Percentiles rank a stretch among this genome's conserved stretches.
Evolutionary conservation across 2,888 invertebrate species (phyloP).

Genomic region (Thera obeliscata): DNA sequence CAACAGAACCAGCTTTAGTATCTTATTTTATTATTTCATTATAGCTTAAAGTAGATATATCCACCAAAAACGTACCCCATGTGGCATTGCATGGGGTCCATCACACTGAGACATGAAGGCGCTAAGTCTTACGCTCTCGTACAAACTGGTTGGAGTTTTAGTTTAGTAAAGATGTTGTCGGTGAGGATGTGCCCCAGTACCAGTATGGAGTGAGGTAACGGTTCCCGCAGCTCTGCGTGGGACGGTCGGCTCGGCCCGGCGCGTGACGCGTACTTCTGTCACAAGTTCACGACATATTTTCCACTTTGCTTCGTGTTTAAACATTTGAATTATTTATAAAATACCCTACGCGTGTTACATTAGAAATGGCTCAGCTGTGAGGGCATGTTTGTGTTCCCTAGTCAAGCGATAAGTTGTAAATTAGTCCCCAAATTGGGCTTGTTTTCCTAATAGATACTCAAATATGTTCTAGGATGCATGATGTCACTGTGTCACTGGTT

Average conservation of each 20-base stretch:
- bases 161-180: not conserved
- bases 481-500: too few relatives aligned
- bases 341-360: not conserved
- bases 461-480: too few relatives aligned
- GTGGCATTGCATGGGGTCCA: too few relatives aligned
- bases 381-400: not conserved
- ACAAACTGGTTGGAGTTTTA: not conserved
- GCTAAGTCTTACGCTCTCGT: too few relatives aligned
- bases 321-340: constrained; percentile 4
- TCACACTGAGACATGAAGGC: too few relatives aligned
- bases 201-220: not conserved
- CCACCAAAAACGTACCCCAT: too few relatives aligned
- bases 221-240: constrained; percentile 10
- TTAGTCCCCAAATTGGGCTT: too few relatives aligned
- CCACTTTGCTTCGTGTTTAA: constrained; percentile 13
- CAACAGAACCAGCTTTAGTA: too few relatives aligned
- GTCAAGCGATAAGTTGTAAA: too few relatives aligned
- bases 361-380: not conserved
- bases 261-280: constrained; percentile 22
- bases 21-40: too few relatives aligned
- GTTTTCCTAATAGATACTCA: too few relatives aligned
- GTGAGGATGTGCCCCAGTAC: not conserved
- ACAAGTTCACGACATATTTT: constrained; percentile 8
- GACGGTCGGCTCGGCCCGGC: constrained; percentile 6
- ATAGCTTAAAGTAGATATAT: too few relatives aligned